Evolutionary conservation across 2,113 vertebrate species (phyloP).

Genomic region (Dryoscopus gambensis): DNA sequence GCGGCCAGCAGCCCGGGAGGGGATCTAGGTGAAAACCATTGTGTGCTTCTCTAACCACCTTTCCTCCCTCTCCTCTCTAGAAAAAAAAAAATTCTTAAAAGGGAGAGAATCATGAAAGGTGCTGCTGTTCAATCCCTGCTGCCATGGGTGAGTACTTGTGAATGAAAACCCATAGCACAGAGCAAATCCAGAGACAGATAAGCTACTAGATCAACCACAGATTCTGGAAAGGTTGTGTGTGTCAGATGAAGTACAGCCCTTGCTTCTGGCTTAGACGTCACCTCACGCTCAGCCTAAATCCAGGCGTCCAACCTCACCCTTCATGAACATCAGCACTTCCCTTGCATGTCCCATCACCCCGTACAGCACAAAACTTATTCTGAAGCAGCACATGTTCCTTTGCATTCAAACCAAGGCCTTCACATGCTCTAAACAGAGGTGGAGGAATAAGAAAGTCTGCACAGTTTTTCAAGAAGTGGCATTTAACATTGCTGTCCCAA

Average conservation of each 20-base stretch:
- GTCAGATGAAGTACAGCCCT: neutral
- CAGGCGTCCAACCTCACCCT: neutral
- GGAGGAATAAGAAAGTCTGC: neutral
- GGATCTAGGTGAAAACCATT: fast-evolving
- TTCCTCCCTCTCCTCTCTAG: neutral
- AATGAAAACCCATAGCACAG: neutral
- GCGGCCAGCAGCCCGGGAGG: neutral
- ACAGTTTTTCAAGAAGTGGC: neutral
- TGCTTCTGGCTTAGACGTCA: neutral
- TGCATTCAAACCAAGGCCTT: neutral
- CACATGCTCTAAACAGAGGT: neutral
- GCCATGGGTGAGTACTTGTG: neutral
- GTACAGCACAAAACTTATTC: neutral
- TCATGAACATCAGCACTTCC: neutral
- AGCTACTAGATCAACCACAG: neutral
- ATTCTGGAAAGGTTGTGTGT: neutral
- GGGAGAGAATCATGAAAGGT: neutral
- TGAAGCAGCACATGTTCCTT: neutral
- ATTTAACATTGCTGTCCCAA: neutral
- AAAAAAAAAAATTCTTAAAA: fast-evolving
- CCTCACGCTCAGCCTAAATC: neutral
- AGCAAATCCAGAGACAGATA: neutral
- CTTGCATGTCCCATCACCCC: fast-evolving
- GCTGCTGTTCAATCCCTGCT: neutral
- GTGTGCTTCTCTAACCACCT: fast-evolving